Conservation (phyloP, 2,113 vertebrate genomes). For the Scophthalmus maximus region DNA sequence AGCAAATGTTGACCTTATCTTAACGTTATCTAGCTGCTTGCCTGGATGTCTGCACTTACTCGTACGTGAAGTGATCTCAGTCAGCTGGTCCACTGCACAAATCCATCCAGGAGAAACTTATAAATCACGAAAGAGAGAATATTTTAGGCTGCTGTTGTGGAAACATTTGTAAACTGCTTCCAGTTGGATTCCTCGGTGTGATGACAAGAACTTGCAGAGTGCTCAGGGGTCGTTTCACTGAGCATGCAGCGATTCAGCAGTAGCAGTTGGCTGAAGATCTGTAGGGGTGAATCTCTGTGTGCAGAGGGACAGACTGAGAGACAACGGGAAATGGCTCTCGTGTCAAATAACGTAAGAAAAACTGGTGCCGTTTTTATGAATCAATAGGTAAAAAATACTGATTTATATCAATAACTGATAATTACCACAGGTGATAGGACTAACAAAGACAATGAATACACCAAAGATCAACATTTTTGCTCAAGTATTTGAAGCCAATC, state of each 20-base stretch:
- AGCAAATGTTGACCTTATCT: constrained; percentile 17
- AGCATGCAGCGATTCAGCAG: constrained; percentile 8
- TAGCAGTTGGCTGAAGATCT: constrained; percentile 34
- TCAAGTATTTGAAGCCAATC: constrained; percentile 1
- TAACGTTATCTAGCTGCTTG: not conserved
- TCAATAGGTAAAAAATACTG: not conserved
- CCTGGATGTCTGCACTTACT: not conserved
- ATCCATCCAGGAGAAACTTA: not conserved
- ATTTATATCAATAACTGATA: not conserved
- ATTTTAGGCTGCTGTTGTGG: not conserved
- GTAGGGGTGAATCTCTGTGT: constrained; percentile 23
- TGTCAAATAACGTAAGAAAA: not conserved
- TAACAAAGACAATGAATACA: not conserved
- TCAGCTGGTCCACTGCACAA: not conserved
- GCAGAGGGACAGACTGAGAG: constrained; percentile 7
- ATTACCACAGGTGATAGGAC: not conserved
- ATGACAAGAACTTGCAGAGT: constrained; percentile 53
- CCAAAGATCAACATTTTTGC: not conserved
- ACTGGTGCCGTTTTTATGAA: not conserved
- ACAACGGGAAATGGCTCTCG: constrained; percentile 13
- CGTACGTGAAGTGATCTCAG: not conserved
- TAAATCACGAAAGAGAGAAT: not conserved
- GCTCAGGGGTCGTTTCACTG: constrained; percentile 18
- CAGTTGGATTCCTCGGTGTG: constrained; percentile 30
- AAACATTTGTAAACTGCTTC: not conserved